These are phyloP conservation scores for Tricholaema leucomelas DNA, from an alignment of 2,113 vertebrate genomes.

Conservation along the genomic window DNA sequence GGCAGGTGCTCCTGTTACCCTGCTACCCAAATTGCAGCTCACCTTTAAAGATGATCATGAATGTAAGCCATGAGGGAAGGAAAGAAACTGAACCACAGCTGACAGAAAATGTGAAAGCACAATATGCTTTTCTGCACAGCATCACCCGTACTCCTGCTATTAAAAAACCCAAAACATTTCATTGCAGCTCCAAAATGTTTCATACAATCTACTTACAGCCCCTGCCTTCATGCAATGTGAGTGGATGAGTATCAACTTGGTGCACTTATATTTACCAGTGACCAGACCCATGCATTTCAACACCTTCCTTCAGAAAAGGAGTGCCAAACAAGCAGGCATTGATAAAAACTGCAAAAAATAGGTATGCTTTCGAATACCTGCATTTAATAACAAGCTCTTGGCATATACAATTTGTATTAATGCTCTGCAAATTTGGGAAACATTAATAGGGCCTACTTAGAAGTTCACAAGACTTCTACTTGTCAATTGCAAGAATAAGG, in stretches of 20 bases:
- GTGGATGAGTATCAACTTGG: accelerated
- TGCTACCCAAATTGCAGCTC: neutral
- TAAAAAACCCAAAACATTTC: neutral
- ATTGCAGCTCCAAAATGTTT: neutral
- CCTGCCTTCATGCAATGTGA: neutral
- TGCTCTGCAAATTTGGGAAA: neutral
- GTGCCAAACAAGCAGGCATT: neutral
- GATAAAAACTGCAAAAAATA: neutral
- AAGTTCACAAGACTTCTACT: neutral
- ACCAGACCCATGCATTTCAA: neutral
- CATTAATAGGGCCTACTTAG: neutral
- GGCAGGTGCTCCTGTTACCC: neutral
- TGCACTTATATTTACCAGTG: accelerated
- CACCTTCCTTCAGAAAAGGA: neutral
- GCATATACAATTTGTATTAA: neutral
- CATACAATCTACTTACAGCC: neutral
- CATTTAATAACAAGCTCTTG: neutral
- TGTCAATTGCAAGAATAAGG: accelerated
- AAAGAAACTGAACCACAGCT: neutral
- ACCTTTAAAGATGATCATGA: neutral
- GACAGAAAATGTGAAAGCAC: neutral
- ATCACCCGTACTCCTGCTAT: neutral
- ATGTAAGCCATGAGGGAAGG: neutral
- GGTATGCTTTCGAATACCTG: neutral
- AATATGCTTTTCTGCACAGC: neutral